Percentiles rank a stretch among this genome's conserved stretches.
phyloP scores from a whole-genome alignment of 2,113 vertebrate species.

The Patagioenas fasciata region DNA sequence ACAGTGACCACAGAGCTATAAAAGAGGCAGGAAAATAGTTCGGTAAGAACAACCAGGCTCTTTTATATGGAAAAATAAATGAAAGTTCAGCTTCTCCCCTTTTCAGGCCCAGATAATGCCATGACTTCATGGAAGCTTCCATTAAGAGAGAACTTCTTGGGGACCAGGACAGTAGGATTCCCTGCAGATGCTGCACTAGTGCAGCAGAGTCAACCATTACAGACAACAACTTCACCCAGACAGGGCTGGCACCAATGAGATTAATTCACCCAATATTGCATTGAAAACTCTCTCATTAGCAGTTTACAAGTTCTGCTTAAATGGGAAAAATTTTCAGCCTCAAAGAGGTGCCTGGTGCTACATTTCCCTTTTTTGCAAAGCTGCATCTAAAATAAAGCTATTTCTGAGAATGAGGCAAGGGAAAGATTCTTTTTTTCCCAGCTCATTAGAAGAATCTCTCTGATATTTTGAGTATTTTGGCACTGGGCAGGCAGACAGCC shows the following conservation, averaged over 20 bases:
- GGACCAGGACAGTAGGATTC: neutral
- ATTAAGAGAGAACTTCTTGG: neutral
- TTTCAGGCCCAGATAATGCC: neutral
- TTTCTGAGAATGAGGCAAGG: neutral
- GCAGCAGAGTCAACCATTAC: neutral
- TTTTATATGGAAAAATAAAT: neutral
- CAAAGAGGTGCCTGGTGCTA: neutral
- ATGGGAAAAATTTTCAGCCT: neutral
- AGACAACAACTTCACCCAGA: neutral
- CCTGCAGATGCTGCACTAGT: neutral
- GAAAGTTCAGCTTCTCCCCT: neutral
- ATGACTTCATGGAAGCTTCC: neutral
- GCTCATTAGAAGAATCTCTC: neutral
- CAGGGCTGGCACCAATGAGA: neutral
- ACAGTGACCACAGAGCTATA: neutral
- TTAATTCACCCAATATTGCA: neutral
- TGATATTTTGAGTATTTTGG: neutral
- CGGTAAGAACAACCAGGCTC: neutral
- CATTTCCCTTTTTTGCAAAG: neutral
- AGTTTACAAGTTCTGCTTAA: neutral
- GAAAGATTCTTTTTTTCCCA: neutral
- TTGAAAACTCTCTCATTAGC: neutral
- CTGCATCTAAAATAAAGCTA: neutral
- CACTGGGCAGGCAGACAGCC: neutral
- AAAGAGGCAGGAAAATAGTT: neutral